These are phyloP conservation scores for Morpho helenor DNA, from an alignment of 2,888 invertebrate species.

Conservation along the genomic window DNA sequence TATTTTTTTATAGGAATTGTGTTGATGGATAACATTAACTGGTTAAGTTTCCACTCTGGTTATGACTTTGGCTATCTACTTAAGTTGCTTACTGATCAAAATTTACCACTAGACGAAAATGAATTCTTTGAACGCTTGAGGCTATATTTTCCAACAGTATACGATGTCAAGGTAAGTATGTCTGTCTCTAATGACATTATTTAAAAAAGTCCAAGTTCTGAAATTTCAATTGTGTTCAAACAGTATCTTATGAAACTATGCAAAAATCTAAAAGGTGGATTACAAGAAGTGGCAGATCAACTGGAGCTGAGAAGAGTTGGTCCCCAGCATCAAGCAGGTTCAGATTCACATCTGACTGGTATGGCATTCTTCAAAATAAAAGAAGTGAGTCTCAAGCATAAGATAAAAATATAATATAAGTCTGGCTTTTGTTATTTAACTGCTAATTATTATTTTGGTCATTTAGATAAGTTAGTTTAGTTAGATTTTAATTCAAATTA, in stretches of 20 bases:
- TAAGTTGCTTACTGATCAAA: slow-evolving; percentile 92
- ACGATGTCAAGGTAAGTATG: slow-evolving; percentile 90
- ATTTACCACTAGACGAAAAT: slow-evolving; percentile 92
- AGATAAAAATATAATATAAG: too few relatives aligned
- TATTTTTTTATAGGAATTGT: slow-evolving; percentile 83
- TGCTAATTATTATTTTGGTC: too few relatives aligned
- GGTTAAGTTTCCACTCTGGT: slow-evolving; percentile 98
- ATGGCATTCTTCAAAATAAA: slow-evolving; percentile 92
- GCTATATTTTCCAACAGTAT: slow-evolving; percentile 95
- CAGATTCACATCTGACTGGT: slow-evolving; percentile 97
- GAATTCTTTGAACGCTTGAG: slow-evolving; percentile 95
- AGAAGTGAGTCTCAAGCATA: slow-evolving; percentile 36
- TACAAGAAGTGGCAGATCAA: slow-evolving; percentile 97
- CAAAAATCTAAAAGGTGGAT: slow-evolving; percentile 96
- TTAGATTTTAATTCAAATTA: too few relatives aligned
- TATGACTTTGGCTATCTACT: slow-evolving; percentile 98
- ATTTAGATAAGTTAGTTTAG: too few relatives aligned
- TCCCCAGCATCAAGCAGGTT: slow-evolving; percentile 98
- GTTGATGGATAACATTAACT: slow-evolving; percentile 94
- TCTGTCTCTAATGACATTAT: neutral
- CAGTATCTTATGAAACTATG: slow-evolving; percentile 97
- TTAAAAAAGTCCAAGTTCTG: neutral
- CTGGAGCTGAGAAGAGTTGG: slow-evolving; percentile 94
- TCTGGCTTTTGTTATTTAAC: too few relatives aligned
- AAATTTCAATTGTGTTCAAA: slow-evolving; percentile 12